Conservation (phyloP, 2,113 vertebrate genomes). For the Thamnaconus septentrionalis region DNA sequence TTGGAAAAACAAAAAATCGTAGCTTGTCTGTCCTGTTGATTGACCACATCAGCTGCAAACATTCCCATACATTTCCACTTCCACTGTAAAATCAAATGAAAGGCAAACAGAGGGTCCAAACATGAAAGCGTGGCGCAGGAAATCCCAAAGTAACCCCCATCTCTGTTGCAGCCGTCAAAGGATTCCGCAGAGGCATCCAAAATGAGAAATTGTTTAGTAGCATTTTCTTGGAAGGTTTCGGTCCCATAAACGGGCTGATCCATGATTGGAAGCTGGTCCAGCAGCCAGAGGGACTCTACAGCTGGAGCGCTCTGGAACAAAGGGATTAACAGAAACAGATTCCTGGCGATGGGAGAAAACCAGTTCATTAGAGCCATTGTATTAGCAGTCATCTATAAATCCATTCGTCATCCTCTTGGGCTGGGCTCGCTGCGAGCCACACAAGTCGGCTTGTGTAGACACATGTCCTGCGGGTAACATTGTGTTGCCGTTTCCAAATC, state of each 20-base stretch:
- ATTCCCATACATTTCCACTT: conserved; percentile 15
- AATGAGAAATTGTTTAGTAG: conserved; percentile 3
- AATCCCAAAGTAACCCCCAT: too few species aligned
- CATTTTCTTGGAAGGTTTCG: conserved; percentile 16
- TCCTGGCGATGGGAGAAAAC: not conserved
- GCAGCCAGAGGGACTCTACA: not conserved
- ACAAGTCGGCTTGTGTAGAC: too few species aligned
- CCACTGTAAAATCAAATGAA: conserved; percentile 2
- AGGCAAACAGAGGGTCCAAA: conserved; percentile 5
- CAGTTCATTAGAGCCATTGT: too few species aligned
- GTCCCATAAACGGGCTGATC: not conserved
- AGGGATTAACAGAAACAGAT: conserved; percentile 1
- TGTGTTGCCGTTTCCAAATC: too few species aligned
- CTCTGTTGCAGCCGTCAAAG: conserved; percentile 19
- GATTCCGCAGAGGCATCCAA: conserved; percentile 13
- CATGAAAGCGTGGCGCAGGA: not conserved
- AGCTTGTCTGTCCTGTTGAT: conserved; percentile 15
- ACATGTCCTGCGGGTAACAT: too few species aligned
- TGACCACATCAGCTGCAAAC: conserved; percentile 3
- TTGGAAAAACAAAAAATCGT: conserved; percentile 41
- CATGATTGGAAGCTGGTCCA: not conserved
- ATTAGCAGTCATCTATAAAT: too few species aligned
- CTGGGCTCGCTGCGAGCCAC: too few species aligned
- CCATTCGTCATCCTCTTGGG: too few species aligned
- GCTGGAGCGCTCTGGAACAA: too few species aligned